Conservation (phyloP, 2,113 vertebrate genomes). For the Zosterops hypoxanthus region DNA sequence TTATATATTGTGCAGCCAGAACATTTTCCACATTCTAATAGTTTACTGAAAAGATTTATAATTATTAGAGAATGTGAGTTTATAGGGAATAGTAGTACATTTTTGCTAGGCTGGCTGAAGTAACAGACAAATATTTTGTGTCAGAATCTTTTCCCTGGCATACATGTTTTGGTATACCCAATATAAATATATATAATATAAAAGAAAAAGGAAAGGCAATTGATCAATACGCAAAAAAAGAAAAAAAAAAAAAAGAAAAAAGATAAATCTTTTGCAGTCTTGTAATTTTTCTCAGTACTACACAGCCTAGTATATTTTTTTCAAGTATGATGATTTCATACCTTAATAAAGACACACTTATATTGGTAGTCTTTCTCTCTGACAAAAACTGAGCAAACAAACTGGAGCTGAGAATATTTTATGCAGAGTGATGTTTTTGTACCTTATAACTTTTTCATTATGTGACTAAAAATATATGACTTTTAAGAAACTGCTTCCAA, state of each 20-base stretch:
- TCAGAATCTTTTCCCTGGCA: not conserved
- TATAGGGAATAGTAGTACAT: not conserved
- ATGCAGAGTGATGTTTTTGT: not conserved
- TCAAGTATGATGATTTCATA: not conserved
- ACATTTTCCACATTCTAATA: not conserved
- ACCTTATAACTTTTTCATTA: not conserved
- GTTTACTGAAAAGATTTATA: not conserved
- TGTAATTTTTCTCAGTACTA: not conserved
- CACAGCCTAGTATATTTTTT: not conserved
- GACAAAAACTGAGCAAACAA: not conserved
- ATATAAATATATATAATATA: not conserved
- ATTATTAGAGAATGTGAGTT: not conserved
- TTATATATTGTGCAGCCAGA: conserved; percentile 14
- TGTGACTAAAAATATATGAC: not conserved
- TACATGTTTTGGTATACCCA: not conserved
- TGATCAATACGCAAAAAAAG: not conserved
- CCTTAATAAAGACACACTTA: not conserved
- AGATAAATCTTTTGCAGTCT: not conserved
- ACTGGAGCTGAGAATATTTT: not conserved
- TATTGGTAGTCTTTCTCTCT: not conserved
- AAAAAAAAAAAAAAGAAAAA: not conserved
- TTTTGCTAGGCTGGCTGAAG: not conserved
- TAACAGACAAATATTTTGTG: not conserved
- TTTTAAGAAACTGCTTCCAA: not conserved
- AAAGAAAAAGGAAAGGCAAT: not conserved